Base-by-base conservation (phyloP, 2,888 invertebrate species). In the Poecilobothrus nobilitatus region DNA sequence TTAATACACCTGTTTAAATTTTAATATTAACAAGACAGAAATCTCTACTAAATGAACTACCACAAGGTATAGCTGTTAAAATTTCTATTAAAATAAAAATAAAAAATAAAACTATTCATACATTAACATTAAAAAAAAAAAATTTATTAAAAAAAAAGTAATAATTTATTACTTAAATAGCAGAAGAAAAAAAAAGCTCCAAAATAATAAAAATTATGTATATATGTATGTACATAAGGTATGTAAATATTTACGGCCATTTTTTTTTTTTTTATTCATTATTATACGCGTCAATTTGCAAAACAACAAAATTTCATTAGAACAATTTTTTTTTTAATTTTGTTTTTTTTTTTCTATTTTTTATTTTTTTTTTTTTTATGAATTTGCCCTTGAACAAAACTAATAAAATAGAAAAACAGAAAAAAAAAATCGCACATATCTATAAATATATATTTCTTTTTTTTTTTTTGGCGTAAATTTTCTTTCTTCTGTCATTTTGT, bases 241-340 rank as follows among this genome's bases (percentile, higher is more conserved):
- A 18, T 53, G 53, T 53, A 53, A 53, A 53, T 53, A 53, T 53
- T 53, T 53, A 53, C 53, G 53, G 53, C 18, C 9, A 18, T 53
- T 53, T 53, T 53, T 12, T 53, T 53, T 53, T n/a, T 44, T 44
- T 44, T 44, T 44, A 7, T 44, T 44, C 44, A 3, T 44, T 44
- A 10, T 44, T 18, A 53, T 53, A 53, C 53, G 53, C 53, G 53
- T 53, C 53, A 53, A 53, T 53, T 53, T 53, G 53, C 53, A 53
- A 53, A 53, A 53, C 53, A 53, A 53, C 53, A 53, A 53, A 53
- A 53, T 53, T 53, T 53, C 53, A 53, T 53, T 53, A 53, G 53
- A 53, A 53, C 15, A 53, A 53, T 18, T 41, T 41, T 41, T 41
- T 41, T 27, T 27, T 27, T 27, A 27, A 27, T 27, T 27, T 27